phyloP scores from a whole-genome alignment of 1,140 invertebrate species.

The Idris sp. region DNA sequence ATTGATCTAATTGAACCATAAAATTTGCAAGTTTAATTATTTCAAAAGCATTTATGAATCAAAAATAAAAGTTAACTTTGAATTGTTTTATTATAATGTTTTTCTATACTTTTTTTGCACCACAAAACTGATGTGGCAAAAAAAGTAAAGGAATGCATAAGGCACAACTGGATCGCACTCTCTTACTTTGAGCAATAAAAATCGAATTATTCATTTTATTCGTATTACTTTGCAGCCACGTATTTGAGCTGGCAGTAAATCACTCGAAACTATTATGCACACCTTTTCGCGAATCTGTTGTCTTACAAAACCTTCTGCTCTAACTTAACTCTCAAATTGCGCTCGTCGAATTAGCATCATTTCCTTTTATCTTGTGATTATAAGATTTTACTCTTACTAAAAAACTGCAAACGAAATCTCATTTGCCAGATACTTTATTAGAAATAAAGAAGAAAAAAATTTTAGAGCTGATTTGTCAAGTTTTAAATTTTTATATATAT shows the following conservation, averaged over 20 bases:
- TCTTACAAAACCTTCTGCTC: constrained; percentile 55
- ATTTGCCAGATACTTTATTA: constrained; percentile 24
- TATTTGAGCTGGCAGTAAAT: constrained; percentile 50
- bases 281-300: constrained; percentile 60
- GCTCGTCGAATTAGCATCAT: constrained; percentile 54
- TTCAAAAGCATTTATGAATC: too few relatives aligned
- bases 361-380: constrained; percentile 42
- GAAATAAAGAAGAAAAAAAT: too few relatives aligned
- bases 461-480: too few relatives aligned
- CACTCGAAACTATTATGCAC: constrained; percentile 57
- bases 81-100: too few relatives aligned
- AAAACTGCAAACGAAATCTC: too few relatives aligned
- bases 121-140: neutral
- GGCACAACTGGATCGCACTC: constrained; percentile 44
- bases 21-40: constrained; percentile 35
- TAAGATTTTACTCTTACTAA: too few relatives aligned
- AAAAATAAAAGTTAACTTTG: too few relatives aligned
- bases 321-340: constrained; percentile 42
- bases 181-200: constrained; percentile 50
- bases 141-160: constrained; percentile 1
- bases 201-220: constrained; percentile 58
- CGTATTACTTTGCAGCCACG: constrained; percentile 54
- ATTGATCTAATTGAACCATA: too few relatives aligned
- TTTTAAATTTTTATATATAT: too few relatives aligned
- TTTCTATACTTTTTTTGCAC: constrained; percentile 42